These are phyloP conservation scores for Belonocnema kinseyi DNA, from an alignment of 1,140 invertebrate genomes.

Conservation along the genomic window DNA sequence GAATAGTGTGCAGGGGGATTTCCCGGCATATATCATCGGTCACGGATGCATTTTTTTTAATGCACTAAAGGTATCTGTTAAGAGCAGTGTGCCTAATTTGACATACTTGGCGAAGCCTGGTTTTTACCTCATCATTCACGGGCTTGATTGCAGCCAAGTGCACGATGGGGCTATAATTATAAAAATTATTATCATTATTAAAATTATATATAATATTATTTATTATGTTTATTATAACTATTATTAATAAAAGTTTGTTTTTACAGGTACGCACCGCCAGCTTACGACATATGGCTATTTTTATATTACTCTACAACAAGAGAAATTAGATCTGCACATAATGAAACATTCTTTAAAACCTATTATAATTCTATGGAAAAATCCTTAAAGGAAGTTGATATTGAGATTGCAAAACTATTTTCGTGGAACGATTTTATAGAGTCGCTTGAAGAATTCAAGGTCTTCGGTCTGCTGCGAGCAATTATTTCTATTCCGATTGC, in stretches of 20 bases:
- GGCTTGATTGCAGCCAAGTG: no score
- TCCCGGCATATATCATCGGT: no score
- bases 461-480: conserved; percentile 14
- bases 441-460: conserved; percentile 56
- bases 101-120: no score
- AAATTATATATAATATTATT: no score
- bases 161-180: no score
- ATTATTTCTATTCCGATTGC: conserved; percentile 8
- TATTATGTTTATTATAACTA: no score
- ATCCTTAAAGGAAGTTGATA: conserved; percentile 40
- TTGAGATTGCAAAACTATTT: conserved; percentile 48
- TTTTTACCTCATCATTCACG: no score
- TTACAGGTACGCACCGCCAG: conserved; percentile 75
- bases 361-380: conserved; percentile 54
- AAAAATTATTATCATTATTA: no score
- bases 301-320: conserved; percentile 62
- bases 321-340: conserved; percentile 49
- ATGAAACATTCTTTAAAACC: conserved; percentile 48
- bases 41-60: no score
- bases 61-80: no score
- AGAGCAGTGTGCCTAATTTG: no score
- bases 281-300: conserved; percentile 75
- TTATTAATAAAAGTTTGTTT: not conserved
- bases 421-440: conserved; percentile 55
- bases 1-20: no score